Conservation (phyloP, 2,797 vertebrate genomes). For the Acanthis flammea region DNA sequence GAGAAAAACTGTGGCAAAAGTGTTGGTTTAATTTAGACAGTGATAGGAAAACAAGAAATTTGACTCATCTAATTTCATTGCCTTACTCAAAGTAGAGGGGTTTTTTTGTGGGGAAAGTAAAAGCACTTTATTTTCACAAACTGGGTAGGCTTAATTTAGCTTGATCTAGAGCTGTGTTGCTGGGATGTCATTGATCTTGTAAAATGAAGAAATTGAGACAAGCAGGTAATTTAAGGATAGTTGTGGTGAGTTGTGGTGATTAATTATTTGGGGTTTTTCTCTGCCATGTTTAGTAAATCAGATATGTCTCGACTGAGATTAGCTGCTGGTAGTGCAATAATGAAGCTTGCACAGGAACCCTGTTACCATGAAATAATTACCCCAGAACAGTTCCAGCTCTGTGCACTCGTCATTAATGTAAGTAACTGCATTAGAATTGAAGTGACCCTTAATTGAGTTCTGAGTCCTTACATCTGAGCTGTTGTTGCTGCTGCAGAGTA, state of each 20-base stretch:
- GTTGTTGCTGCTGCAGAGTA: not conserved
- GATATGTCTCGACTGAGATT: conserved; percentile 98
- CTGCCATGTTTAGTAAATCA: conserved; percentile 85
- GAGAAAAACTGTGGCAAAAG: not conserved
- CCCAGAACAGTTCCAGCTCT: conserved; percentile 98
- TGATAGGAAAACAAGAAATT: not conserved
- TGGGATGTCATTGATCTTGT: not conserved
- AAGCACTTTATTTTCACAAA: not conserved
- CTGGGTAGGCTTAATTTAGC: not conserved
- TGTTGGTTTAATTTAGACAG: not conserved
- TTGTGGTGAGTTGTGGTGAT: not conserved
- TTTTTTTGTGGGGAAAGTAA: not conserved
- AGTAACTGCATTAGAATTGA: conserved; percentile 69
- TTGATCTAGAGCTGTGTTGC: not conserved
- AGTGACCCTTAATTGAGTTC: not conserved
- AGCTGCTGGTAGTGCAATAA: conserved; percentile 95
- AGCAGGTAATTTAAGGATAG: not conserved
- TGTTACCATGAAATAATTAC: conserved; percentile 99
- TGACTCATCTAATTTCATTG: not conserved
- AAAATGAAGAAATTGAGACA: not conserved
- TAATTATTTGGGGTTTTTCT: not conserved
- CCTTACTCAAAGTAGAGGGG: not conserved
- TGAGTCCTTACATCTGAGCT: not conserved
- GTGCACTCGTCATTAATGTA: conserved; percentile 97
- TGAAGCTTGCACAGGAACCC: conserved; percentile 98